These are phyloP conservation scores for Myrmecobius fasciatus DNA, from an alignment of 2,113 vertebrate species.

Conservation along the genomic window DNA sequence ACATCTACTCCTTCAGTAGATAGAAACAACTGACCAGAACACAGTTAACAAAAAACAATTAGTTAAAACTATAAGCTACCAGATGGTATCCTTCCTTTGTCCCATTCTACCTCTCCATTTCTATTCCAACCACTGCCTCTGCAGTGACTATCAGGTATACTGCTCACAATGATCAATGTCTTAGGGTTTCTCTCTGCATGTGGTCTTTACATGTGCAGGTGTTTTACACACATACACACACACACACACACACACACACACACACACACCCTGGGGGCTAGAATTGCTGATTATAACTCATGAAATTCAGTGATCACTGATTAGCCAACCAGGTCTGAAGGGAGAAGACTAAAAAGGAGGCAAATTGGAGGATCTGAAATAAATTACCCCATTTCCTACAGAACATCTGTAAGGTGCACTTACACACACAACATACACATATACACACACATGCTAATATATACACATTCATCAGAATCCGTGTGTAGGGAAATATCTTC, in stretches of 20 bases:
- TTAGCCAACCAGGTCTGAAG: neutral
- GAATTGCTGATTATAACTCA: neutral
- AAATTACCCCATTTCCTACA: neutral
- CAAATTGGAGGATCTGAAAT: neutral
- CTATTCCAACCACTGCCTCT: neutral
- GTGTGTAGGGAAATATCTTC: neutral
- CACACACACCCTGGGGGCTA: too few relatives aligned
- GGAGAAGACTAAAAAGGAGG: neutral
- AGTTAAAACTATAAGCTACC: neutral
- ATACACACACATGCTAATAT: neutral
- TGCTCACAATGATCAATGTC: neutral
- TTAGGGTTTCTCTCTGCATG: neutral
- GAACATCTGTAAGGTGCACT: constrained; percentile 11
- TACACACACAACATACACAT: neutral
- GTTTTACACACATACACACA: too few relatives aligned
- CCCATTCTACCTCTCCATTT: neutral
- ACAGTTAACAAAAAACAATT: neutral
- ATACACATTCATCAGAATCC: neutral
- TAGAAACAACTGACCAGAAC: neutral
- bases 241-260: neutral
- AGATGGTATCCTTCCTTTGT: neutral
- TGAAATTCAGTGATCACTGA: neutral
- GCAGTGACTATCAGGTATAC: neutral
- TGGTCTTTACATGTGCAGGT: neutral
- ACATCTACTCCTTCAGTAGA: neutral